Evolutionary conservation across 2,888 invertebrate genomes (phyloP).

Genomic region (Andrena haemorrhoa): DNA sequence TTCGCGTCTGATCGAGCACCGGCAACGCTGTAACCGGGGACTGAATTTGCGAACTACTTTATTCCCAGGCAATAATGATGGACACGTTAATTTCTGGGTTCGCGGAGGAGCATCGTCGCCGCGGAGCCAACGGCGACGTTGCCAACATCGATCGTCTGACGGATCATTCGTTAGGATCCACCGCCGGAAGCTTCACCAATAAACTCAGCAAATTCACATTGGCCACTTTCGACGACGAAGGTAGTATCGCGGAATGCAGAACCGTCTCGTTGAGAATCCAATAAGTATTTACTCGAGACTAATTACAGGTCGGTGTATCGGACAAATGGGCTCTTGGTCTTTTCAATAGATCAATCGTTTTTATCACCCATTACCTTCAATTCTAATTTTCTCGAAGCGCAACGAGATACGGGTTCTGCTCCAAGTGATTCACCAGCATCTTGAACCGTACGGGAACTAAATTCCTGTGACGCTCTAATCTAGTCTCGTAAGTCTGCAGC

Average conservation of each 20-base stretch:
- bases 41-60: slow-evolving; percentile 1
- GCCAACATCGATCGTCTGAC: slow-evolving; percentile 80
- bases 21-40: neutral
- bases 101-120: slow-evolving; percentile 90
- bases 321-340: slow-evolving; percentile 94
- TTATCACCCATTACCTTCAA: neutral
- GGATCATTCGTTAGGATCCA: slow-evolving; percentile 66
- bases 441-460: slow-evolving; percentile 86
- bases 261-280: neutral
- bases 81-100: slow-evolving; percentile 94
- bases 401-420: slow-evolving; percentile 44
- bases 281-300: slow-evolving; percentile 25
- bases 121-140: slow-evolving; percentile 80
- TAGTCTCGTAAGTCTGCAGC: slow-evolving; percentile 88
- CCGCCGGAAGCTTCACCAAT: slow-evolving; percentile 88
- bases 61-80: slow-evolving; percentile 91
- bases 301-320: slow-evolving; percentile 90
- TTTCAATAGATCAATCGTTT: slow-evolving; percentile 85
- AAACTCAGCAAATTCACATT: slow-evolving; percentile 94
- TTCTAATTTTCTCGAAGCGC: neutral
- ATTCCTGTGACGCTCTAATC: slow-evolving; percentile 87
- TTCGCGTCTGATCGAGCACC: slow-evolving; percentile 6
- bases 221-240: slow-evolving; percentile 96
- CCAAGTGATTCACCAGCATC: slow-evolving; percentile 78
- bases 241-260: slow-evolving; percentile 75